phyloP scores from a whole-genome alignment of 2,113 vertebrate genomes.

The Macquaria ambigua region DNA sequence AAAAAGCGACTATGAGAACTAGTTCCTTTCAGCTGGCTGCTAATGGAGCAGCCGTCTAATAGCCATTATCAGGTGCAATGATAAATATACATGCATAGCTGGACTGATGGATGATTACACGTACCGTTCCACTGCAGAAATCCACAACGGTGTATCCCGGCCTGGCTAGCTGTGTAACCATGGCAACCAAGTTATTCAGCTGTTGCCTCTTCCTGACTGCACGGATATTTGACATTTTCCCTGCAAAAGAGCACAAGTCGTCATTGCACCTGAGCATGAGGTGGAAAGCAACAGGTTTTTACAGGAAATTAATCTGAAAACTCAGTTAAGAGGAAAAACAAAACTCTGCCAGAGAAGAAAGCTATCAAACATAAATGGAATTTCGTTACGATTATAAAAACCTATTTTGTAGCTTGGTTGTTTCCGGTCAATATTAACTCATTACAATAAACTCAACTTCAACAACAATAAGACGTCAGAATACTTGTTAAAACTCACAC shows the following conservation, averaged over 20 bases:
- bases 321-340: background rate
- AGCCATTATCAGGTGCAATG: conserved; percentile 16
- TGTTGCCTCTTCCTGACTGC: conserved; percentile 94
- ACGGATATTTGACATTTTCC: conserved; percentile 93
- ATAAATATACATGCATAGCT: conserved; percentile 40
- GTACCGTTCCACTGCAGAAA: conserved; percentile 98
- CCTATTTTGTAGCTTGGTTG: background rate
- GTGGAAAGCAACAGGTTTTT: conserved; percentile 11
- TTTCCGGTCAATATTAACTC: background rate
- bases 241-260: conserved; percentile 78
- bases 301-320: background rate
- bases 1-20: background rate
- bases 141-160: conserved; percentile 92
- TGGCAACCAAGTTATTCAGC: conserved; percentile 93
- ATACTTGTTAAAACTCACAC: background rate
- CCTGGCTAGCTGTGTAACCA: conserved; percentile 87
- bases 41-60: conserved; percentile 35
- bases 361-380: conserved; percentile 1
- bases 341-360: background rate
- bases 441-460: background rate
- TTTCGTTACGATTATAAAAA: conserved; percentile 1
- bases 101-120: conserved; percentile 25
- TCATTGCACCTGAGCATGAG: background rate
- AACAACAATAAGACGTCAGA: background rate
- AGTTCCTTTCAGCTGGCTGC: conserved; percentile 24